Conservation (phyloP, 1,140 invertebrate species). For the Vollenhovia emeryi region DNA sequence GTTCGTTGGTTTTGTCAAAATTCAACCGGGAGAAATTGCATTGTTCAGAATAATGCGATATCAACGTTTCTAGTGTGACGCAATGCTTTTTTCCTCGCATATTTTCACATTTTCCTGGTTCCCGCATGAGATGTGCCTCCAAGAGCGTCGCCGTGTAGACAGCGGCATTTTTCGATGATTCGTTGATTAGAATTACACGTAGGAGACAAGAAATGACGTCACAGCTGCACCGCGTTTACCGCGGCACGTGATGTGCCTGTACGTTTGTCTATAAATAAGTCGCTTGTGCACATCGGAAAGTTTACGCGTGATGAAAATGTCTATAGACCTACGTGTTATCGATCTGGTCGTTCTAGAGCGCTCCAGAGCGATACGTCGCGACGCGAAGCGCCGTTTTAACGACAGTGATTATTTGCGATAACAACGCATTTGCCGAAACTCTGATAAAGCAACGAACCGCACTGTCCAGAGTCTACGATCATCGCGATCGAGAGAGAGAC, state of each 20-base stretch:
- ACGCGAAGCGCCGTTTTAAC: constrained; percentile 11
- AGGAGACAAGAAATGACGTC: neutral
- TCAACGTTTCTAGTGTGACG: neutral
- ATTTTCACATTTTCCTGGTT: neutral
- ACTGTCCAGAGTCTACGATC: neutral
- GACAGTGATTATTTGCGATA: constrained; percentile 42
- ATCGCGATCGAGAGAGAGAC: neutral
- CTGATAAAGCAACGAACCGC: constrained; percentile 9
- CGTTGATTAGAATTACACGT: constrained; percentile 11
- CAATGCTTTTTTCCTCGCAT: neutral
- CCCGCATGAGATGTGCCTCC: neutral
- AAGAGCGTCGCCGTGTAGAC: neutral
- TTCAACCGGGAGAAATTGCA: neutral
- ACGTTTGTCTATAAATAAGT: constrained; percentile 45
- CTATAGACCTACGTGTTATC: constrained; percentile 9
- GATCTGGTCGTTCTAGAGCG: constrained; percentile 32
- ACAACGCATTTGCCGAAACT: constrained; percentile 31
- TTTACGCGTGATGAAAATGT: constrained; percentile 28
- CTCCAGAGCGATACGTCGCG: constrained; percentile 4
- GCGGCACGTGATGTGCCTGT: neutral
- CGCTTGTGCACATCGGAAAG: constrained; percentile 8
- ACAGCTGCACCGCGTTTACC: neutral
- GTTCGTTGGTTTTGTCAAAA: neutral
- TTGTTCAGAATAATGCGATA: neutral
- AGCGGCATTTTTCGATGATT: neutral